Base-by-base conservation (phyloP, 2,888 invertebrate genomes). In the Cosmopolites sordidus region DNA sequence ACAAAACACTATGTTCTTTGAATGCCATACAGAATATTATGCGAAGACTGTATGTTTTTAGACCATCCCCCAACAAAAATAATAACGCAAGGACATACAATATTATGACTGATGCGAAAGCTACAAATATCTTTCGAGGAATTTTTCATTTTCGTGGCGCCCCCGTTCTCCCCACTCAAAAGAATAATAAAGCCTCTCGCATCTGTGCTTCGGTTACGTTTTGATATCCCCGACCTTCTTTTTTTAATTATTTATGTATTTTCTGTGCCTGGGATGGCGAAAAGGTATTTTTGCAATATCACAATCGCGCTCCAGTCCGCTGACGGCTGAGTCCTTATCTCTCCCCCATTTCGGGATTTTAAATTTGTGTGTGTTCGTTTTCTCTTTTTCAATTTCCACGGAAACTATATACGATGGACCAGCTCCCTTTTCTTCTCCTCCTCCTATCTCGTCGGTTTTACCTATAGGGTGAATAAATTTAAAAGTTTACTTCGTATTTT, bases 281-380 rank as follows among this genome's bases (percentile, higher is more conserved):
- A 59, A 62, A 61, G 62, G 62, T 61, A 62, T 61, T 62, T 60
- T 58, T 18, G 56, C 51, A 60, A 60, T 58, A 60, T 60, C 56
- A 58, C 60, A 60, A 60, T 60, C 58, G 58, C 48, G 54, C 54
- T 37, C 47, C 22, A 27, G 8, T 12, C 47, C 54, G 42, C 49
- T 48, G 53, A 48, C 40, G 52, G 48, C 43, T 40, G 38, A 52
- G 53, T 49, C 47, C 47, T 51, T 50, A 54, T 51, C 51, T 51
- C 51, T 43, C 50, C 47, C 50, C 43, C 47, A 14, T 37, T 43
- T 54, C 49, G 30, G 62, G 62, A 62, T 62, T 62, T 62, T 62
- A 61, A 61, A 61, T 62, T 62, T 62, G 60, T 59, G 62, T 58
- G 60, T 62, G 60, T 58, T 61, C 59, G 60, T 59, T 61, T 62